Conservation (phyloP, 2,888 invertebrate genomes). For the Agrotis ipsilon region DNA sequence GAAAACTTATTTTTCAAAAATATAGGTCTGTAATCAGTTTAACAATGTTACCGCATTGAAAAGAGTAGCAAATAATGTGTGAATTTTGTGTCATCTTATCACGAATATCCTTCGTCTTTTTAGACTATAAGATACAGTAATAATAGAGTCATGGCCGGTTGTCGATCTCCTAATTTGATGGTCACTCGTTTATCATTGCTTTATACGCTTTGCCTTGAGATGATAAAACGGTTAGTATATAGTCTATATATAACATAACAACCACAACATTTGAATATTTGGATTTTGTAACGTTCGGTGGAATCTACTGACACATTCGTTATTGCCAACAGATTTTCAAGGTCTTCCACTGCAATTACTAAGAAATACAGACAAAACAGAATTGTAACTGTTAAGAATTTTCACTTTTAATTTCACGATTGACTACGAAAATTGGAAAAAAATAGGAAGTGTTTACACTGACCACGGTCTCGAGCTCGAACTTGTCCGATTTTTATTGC, state of each 20-base stretch:
- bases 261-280: conserved; percentile 48
- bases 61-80: conserved; percentile 56
- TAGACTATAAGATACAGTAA: conserved; percentile 71
- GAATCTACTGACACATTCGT: conserved; percentile 23
- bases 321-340: conserved; percentile 51
- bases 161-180: conserved; percentile 89
- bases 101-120: conserved; percentile 84
- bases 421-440: conserved; percentile 65
- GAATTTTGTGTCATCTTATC: conserved; percentile 84
- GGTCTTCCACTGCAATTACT: conserved; percentile 46
- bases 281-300: conserved; percentile 43
- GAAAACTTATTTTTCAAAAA: conserved; percentile 50
- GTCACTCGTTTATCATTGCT: conserved; percentile 81
- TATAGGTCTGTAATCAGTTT: conserved; percentile 38
- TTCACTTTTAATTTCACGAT: conserved; percentile 41
- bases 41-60: conserved; percentile 35
- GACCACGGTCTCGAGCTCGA: conserved; percentile 85
- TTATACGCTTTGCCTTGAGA: conserved; percentile 75
- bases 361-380: conserved; percentile 15
- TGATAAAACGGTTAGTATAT: conserved; percentile 71
- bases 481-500: conserved; percentile 88
- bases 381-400: conserved; percentile 27
- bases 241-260: conserved; percentile 57
- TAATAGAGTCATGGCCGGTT: conserved; percentile 89
- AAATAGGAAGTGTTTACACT: conserved; percentile 72